Percentiles rank a stretch among this genome's conserved stretches.
phyloP scores from a whole-genome alignment of 1,140 invertebrate species.

The Trichonephila clavipes region DNA sequence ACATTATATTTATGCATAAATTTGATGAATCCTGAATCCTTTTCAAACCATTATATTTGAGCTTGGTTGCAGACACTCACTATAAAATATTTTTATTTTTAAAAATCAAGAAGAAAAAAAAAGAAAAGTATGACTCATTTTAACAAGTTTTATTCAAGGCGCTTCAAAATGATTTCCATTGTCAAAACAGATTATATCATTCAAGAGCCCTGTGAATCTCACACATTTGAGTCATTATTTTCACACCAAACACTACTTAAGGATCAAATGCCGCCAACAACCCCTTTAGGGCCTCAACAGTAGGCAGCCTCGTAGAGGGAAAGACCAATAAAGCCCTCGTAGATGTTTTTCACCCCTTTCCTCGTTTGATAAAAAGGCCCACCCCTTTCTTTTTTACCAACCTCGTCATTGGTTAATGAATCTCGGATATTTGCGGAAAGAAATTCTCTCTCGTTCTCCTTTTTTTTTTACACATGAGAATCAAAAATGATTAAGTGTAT shows the following conservation, averaged over 20 bases:
- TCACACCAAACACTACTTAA: not conserved
- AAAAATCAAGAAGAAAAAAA: too few species aligned
- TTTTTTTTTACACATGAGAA: not conserved
- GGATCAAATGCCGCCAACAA: not conserved
- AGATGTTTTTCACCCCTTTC: not conserved
- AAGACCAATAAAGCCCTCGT: not conserved
- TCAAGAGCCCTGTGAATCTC: too few species aligned
- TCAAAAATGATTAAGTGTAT: not conserved
- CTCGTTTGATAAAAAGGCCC: not conserved
- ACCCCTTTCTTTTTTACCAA: not conserved
- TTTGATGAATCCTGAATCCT: too few species aligned
- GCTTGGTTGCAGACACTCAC: too few species aligned
- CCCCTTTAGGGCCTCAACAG: not conserved
- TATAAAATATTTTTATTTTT: too few species aligned
- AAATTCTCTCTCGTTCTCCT: not conserved
- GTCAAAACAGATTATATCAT: too few species aligned
- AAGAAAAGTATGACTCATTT: too few species aligned
- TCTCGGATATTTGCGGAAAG: too few species aligned
- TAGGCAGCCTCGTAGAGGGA: not conserved
- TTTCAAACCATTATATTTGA: too few species aligned
- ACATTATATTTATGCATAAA: too few species aligned
- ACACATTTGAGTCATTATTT: not conserved
- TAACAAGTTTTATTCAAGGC: too few species aligned
- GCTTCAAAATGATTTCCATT: too few species aligned
- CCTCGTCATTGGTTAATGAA: slow-evolving; percentile 21